Percentiles rank a stretch among this genome's conserved stretches.
Conservation (phyloP, 2,113 vertebrate species). For the Cepphus grylle region DNA sequence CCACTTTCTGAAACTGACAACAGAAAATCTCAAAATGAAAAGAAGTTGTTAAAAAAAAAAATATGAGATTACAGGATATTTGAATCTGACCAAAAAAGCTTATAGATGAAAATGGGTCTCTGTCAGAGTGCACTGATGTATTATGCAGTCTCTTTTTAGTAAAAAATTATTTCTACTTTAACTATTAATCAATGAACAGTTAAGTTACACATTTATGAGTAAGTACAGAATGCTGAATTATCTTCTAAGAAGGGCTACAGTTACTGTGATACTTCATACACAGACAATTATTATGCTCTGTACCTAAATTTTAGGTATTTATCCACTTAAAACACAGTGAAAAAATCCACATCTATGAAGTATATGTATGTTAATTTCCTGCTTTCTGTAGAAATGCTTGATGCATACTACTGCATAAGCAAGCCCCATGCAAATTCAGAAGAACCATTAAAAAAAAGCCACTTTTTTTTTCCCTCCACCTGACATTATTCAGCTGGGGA, state of each 20-base stretch:
- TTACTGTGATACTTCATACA: not conserved
- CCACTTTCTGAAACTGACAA: constrained; percentile 42
- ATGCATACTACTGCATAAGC: constrained; percentile 7
- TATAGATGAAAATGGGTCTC: constrained; percentile 30
- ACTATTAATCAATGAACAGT: constrained; percentile 64
- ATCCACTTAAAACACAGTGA: not conserved
- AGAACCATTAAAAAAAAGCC: constrained; percentile 38
- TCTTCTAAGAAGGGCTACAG: constrained; percentile 16
- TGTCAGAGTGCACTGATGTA: constrained; percentile 2
- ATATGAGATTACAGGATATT: not conserved
- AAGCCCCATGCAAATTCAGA: constrained; percentile 50
- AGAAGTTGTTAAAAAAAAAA: constrained; percentile 53
- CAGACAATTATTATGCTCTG: not conserved
- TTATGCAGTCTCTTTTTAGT: not conserved
- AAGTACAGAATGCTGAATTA: constrained; percentile 35
- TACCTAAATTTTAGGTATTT: not conserved
- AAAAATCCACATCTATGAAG: not conserved
- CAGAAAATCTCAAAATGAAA: constrained; percentile 30
- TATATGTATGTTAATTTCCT: not conserved
- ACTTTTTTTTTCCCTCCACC: constrained; percentile 47
- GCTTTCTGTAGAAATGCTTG: constrained; percentile 10
- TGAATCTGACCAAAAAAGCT: not conserved
- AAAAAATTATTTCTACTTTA: constrained; percentile 9
- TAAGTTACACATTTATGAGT: not conserved
- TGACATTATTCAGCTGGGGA: constrained; percentile 64